A percentile compares a stretch with the other conserved stretches of the same genome.
phyloP scores from a whole-genome alignment of 1,140 invertebrate genomes.

The Drosophila busckii region DNA sequence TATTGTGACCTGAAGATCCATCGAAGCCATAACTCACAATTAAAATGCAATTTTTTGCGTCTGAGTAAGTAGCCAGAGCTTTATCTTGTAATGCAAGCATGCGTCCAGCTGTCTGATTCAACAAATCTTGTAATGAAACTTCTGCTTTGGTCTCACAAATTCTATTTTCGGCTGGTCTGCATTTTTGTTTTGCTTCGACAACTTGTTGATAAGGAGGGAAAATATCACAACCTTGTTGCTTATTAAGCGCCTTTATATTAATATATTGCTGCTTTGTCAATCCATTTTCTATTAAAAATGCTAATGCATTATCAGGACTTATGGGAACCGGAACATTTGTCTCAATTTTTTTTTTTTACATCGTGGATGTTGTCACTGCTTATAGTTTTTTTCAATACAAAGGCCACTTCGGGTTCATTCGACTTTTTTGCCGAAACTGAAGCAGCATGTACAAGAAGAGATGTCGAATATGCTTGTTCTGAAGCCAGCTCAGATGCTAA shows the following conservation, averaged over 20 bases:
- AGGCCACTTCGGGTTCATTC: not conserved
- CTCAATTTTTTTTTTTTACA: constrained; percentile 2
- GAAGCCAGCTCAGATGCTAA: not conserved
- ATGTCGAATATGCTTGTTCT: not conserved
- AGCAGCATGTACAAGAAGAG: constrained; percentile 2
- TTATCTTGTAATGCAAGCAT: constrained; percentile 4
- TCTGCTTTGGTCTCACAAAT: not conserved
- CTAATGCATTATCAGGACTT: not conserved
- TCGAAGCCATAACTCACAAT: constrained; percentile 19
- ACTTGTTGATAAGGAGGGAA: no score
- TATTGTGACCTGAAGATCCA: constrained; percentile 8
- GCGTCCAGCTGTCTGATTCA: not conserved
- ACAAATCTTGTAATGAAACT: constrained; percentile 1
- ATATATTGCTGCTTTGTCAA: constrained; percentile 12
- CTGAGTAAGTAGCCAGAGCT: not conserved
- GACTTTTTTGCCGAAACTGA: constrained; percentile 4
- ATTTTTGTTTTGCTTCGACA: not conserved
- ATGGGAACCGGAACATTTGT: not conserved
- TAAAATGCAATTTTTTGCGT: not conserved
- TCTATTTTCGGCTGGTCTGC: not conserved
- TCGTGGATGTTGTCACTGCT: not conserved
- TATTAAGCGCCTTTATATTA: constrained; percentile 1
- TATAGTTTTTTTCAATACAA: not conserved
- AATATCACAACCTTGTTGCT: not conserved
- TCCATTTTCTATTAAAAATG: constrained; percentile 5